Evolutionary conservation across 2,113 vertebrate species (phyloP), one percentile per base, ranked within the genome.

Genomic region (Nibea coibor): DNA sequence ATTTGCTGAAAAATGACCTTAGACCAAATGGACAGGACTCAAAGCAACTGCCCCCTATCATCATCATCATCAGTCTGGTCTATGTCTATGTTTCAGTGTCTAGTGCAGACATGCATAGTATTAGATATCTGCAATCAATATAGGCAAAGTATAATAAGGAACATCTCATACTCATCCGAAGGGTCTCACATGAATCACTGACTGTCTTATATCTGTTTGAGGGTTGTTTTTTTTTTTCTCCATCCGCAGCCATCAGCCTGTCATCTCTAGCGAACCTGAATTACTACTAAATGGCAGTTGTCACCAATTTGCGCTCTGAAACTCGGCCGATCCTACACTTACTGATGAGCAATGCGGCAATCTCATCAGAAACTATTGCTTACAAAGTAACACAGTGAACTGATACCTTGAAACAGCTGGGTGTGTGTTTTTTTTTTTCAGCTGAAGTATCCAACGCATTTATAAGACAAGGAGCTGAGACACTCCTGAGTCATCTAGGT

Each of bases 281-380:
- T 77, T 91, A 72, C 59, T 59, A 5, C 68, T 72, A 78, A 86
- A 78, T 86, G 78, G 64, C 81, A 81, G 79, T 68, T 87, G 63
- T 71, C 72, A 82, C 59, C 62, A 35, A 68, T 28, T 51, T 31
- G 12, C 78, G 57, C 7, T 43, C 51, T 66, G 22, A 73, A 69
- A 51, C 42, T 58, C 45, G 48, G n/a, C 5, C 57, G 4, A 83
- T 63, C 61, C 59, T 4, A 5, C 24, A 59, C 39, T 31, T 24
- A 67, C 64, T 42, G 54, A 57, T 51, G 58, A 69, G 62, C 48
- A 16, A 45, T 45, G 48, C 26, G 3, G 7, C 61, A 57, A 65
- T 81, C 67, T 70, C 77, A 12, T 42, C 72, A 50, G 19, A 28
- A 0, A 78, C 72, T 64, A 59, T 20, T 64, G 35, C 39, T 42